Conservation (phyloP, 92 coral and sea anemone species). For the Parazoanthus atlanticus region DNA sequence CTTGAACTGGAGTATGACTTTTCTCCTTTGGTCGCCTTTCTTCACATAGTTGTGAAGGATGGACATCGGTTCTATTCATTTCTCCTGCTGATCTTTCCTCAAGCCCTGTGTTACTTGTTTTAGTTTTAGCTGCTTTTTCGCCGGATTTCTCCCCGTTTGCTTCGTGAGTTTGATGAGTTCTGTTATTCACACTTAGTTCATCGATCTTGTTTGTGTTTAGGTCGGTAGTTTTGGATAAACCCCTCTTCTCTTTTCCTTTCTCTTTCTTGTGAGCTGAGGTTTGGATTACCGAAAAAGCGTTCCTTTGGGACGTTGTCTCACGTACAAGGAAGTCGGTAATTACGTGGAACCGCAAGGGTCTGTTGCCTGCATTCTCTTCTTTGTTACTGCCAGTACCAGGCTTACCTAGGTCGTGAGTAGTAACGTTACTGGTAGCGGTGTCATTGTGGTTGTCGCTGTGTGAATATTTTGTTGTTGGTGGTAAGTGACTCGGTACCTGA, state of each 20-base stretch:
- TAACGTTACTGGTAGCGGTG: neutral
- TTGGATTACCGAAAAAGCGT: neutral
- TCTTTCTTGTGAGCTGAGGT: neutral
- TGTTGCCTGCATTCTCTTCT: slow-evolving; percentile 3
- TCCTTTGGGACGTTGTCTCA: slow-evolving; percentile 5
- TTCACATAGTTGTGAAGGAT: neutral
- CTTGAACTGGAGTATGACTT: neutral
- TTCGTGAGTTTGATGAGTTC: neutral
- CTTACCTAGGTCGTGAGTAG: neutral
- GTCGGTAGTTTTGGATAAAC: neutral
- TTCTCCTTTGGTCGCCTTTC: neutral
- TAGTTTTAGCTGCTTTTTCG: neutral
- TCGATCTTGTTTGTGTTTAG: neutral
- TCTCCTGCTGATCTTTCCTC: neutral
- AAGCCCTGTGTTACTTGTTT: neutral
- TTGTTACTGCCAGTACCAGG: neutral
- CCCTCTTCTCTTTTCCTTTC: slow-evolving; percentile 9
- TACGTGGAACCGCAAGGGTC: slow-evolving; percentile 36
- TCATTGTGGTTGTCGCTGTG: neutral
- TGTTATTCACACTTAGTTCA: neutral
- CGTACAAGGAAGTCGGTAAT: slow-evolving; percentile 25
- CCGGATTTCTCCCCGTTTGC: neutral
- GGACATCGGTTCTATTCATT: neutral
- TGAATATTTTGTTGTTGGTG: neutral
- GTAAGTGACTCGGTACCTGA: neutral